Conservation (phyloP, 2,113 vertebrate species). For the Pterocles orientalis region DNA sequence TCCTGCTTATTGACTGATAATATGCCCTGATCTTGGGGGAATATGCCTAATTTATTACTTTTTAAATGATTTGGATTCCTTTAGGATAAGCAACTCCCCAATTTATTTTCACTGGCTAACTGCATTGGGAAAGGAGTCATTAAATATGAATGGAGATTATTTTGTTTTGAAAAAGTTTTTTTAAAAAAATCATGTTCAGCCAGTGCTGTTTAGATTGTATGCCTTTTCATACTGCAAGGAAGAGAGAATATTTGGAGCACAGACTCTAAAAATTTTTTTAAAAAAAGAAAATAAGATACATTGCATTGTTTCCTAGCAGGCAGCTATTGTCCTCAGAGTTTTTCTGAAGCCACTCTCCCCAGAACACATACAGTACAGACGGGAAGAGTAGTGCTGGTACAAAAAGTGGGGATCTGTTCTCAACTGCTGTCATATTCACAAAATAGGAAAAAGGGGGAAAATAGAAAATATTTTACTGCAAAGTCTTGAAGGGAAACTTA, state of each 20-base stretch:
- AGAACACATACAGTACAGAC: not conserved
- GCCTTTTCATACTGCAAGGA: not conserved
- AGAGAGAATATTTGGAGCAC: not conserved
- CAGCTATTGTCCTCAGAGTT: not conserved
- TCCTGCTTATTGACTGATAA: constrained; percentile 61
- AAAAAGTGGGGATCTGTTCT: not conserved
- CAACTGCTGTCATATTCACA: not conserved
- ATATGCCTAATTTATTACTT: constrained; percentile 59
- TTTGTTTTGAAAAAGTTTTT: not conserved
- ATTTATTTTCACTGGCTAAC: not conserved
- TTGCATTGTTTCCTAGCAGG: not conserved
- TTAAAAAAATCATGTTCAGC: not conserved
- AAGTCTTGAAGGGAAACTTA: not conserved
- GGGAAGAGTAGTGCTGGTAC: not conserved
- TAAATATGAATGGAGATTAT: not conserved
- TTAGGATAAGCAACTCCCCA: constrained; percentile 9
- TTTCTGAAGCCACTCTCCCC: not conserved
- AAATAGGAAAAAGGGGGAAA: not conserved
- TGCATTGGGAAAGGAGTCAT: not conserved
- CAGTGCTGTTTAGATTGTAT: not conserved
- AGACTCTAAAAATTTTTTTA: not conserved
- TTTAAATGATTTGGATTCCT: constrained; percentile 45
- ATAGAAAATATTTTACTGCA: not conserved
- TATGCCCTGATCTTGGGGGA: constrained; percentile 4
- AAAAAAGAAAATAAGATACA: not conserved